phyloP scores from a whole-genome alignment of 2,888 invertebrate genomes.

The Ormyrus thymus region DNA sequence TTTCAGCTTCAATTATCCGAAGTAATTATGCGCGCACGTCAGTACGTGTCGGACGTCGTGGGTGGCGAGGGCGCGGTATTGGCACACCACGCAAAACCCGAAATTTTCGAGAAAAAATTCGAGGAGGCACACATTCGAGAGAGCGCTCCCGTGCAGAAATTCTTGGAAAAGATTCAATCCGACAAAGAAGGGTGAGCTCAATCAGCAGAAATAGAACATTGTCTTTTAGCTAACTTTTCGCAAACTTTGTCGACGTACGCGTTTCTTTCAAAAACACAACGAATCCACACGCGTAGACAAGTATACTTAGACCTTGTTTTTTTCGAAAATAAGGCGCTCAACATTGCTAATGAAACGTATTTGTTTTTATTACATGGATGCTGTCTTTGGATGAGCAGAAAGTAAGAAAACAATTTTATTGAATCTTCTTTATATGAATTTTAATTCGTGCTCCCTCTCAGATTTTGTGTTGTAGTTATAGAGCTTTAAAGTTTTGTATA shows the following conservation, averaged over 20 bases:
- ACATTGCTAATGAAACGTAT: constrained; percentile 45
- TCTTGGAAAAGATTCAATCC: constrained; percentile 92
- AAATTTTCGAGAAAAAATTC: constrained; percentile 91
- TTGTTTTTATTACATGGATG: constrained; percentile 58
- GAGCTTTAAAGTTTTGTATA: constrained; percentile 3
- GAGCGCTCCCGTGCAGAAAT: constrained; percentile 89
- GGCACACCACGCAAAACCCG: constrained; percentile 89
- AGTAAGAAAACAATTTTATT: constrained; percentile 63
- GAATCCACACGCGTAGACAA: neutral
- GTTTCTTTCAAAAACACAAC: neutral
- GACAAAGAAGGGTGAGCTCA: constrained; percentile 92
- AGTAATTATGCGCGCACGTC: constrained; percentile 95
- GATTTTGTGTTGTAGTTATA: constrained; percentile 36
- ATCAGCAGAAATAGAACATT: constrained; percentile 24
- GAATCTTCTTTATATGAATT: constrained; percentile 38
- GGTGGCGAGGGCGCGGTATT: constrained; percentile 92
- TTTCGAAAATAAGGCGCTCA: neutral
- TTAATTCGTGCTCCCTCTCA: constrained; percentile 31
- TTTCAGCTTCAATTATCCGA: constrained; percentile 95
- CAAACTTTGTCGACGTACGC: neutral
- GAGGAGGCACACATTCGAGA: constrained; percentile 83
- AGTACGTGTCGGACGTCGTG: constrained; percentile 94
- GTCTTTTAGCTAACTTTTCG: neutral
- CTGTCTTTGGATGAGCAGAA: constrained; percentile 66
- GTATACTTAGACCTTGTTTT: neutral